Evolutionary conservation across 2,797 vertebrate species (phyloP).

Genomic region (Erethizon dorsatum): DNA sequence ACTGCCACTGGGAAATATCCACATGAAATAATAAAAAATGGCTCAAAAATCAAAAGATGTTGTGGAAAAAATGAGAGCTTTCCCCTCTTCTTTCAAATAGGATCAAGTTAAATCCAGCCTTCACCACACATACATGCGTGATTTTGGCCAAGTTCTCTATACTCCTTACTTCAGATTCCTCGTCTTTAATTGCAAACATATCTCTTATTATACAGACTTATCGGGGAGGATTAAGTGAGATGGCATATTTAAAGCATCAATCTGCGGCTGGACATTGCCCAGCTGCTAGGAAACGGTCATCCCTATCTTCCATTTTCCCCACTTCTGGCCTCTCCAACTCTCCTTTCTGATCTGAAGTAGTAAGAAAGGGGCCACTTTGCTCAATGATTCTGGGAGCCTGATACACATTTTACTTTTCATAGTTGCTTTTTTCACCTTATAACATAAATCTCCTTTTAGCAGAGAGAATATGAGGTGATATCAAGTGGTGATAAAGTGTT

Average conservation of each 20-base stretch:
- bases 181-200: background rate
- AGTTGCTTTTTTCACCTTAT: conserved; percentile 60
- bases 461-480: conserved; percentile 13
- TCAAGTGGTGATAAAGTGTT: conserved; percentile 52
- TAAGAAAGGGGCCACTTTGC: background rate
- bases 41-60: background rate
- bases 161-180: background rate
- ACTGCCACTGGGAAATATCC: background rate
- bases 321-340: rapidly evolving
- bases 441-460: conserved; percentile 44
- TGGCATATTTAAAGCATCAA: background rate
- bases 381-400: background rate
- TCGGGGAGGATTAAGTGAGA: background rate
- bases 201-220: background rate
- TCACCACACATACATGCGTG: background rate
- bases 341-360: background rate
- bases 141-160: background rate
- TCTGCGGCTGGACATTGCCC: background rate
- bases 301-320: background rate
- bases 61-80: background rate
- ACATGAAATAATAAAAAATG: conserved; percentile 48
- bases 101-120: conserved; percentile 12
- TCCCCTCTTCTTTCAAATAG: background rate
- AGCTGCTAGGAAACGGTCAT: background rate
- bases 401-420: background rate